Evolutionary conservation across 2,888 invertebrate genomes (phyloP), one percentile per base, ranked within the genome.

Genomic region (Tetanocera ferruginea): DNA sequence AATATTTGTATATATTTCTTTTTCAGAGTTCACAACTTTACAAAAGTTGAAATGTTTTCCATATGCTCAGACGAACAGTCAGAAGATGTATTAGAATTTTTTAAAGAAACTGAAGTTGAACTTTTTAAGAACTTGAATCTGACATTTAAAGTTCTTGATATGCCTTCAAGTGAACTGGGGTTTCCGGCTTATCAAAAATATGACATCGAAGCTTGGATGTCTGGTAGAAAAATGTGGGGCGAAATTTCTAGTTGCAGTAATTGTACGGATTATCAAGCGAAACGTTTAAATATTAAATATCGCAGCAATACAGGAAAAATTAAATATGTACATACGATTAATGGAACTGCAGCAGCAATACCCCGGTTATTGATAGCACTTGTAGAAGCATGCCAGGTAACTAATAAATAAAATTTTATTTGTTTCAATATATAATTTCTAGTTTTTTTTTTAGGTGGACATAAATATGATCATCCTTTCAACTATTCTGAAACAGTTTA

Each of bases 201-300:
- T 90, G 99, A 99, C 87, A 94, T 98, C 80, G 98, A 99, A 91
- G 96, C 98, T 1, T 99, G 98, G 98, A 94, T 99, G 95, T 97
- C 98, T 2, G 98, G 97, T 0, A 92, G 95, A 81, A 91, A 93
- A 77, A 92, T 93, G 84, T 99, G 94, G 92, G 99, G 98, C 67
- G 97, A 98, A 92, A 94, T 99, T 82, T 98, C 98, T 0, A 98
- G 98, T 89, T 96, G 97, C 83, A 98, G 98, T 83, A 97, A 98
- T 90, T 99, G 99, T 88, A 98, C 98, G 0, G 98, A 99, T 89
- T 99, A 95, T 89, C 99, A 99, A 89, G 94, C 97, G 1, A 88
- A 87, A 83, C 92, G 98, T 78, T 91, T 99, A 3, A 92, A 94
- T 85, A 96, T 98, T 49, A 94, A 92, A 84, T 94, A 92, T 85